Evolutionary conservation across 2,113 vertebrate species (phyloP).

Genomic region (Alectura lathami): DNA sequence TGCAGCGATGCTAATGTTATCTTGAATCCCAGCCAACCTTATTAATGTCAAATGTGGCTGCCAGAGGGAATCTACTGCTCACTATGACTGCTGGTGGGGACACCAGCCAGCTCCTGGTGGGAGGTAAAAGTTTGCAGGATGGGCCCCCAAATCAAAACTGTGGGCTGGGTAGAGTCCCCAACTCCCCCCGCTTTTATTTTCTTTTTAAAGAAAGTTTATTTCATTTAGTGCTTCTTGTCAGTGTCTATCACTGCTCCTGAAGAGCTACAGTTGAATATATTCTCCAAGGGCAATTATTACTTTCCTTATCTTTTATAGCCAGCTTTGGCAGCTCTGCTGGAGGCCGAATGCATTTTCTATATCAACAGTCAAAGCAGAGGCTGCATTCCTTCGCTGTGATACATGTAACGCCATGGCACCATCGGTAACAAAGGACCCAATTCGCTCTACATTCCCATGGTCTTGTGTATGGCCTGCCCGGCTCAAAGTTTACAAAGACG

Average conservation of each 20-base stretch:
- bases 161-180: background rate
- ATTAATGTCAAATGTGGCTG: background rate
- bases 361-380: slow-evolving; percentile 50
- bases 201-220: background rate
- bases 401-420: slow-evolving; percentile 74
- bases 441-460: slow-evolving; percentile 79
- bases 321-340: slow-evolving; percentile 64
- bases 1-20: background rate
- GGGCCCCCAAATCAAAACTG: background rate
- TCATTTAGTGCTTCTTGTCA: background rate
- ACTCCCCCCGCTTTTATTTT: background rate
- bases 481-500: slow-evolving; percentile 78
- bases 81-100: background rate
- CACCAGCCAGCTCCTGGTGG: slow-evolving; percentile 32
- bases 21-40: background rate
- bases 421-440: slow-evolving; percentile 67
- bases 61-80: background rate
- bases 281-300: slow-evolving; percentile 38
- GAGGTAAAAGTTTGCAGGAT: slow-evolving; percentile 15
- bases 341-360: slow-evolving; percentile 67
- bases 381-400: slow-evolving; percentile 73
- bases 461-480: slow-evolving; percentile 72
- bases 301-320: slow-evolving; percentile 65
- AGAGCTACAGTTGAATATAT: slow-evolving; percentile 17
- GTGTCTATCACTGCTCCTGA: background rate